Conservation (phyloP, 2,888 invertebrate genomes). For the Suillia variegata region DNA sequence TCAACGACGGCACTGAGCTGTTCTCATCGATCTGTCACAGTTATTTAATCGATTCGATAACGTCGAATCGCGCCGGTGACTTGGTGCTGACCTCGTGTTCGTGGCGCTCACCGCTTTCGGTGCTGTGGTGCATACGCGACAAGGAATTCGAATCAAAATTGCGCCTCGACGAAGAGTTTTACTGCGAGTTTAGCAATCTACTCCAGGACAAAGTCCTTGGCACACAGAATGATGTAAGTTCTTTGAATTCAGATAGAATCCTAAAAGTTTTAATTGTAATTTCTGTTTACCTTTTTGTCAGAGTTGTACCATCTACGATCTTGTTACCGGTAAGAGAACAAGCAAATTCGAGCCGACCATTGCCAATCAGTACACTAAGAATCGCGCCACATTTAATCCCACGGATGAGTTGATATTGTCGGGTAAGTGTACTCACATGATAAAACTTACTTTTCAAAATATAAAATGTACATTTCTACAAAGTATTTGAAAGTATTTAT, state of each 20-base stretch:
- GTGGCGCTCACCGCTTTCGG: slow-evolving; percentile 79
- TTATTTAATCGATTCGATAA: slow-evolving; percentile 82
- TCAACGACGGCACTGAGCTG: slow-evolving; percentile 82
- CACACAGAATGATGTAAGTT: slow-evolving; percentile 73
- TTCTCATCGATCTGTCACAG: slow-evolving; percentile 81
- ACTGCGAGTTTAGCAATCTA: slow-evolving; percentile 89
- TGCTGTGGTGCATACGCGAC: slow-evolving; percentile 57
- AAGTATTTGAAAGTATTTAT: too few relatives aligned
- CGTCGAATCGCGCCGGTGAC: slow-evolving; percentile 75
- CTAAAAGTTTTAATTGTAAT: not conserved
- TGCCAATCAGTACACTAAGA: slow-evolving; percentile 91
- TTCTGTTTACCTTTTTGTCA: too few relatives aligned
- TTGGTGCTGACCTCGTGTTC: slow-evolving; percentile 83
- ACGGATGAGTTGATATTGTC: slow-evolving; percentile 93
- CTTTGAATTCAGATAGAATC: too few relatives aligned
- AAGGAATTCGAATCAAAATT: slow-evolving; percentile 64
- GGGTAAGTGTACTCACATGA: slow-evolving; percentile 60
- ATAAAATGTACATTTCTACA: not conserved
- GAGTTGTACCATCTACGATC: slow-evolving; percentile 77
- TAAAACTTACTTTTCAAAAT: not conserved
- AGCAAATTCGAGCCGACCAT: slow-evolving; percentile 77
- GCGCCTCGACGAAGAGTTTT: slow-evolving; percentile 81
- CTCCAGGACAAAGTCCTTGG: slow-evolving; percentile 86
- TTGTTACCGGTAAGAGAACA: slow-evolving; percentile 77
- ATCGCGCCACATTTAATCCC: slow-evolving; percentile 92